Conservation (phyloP, 1,140 invertebrate species). For the Drosophila eugracilis region DNA sequence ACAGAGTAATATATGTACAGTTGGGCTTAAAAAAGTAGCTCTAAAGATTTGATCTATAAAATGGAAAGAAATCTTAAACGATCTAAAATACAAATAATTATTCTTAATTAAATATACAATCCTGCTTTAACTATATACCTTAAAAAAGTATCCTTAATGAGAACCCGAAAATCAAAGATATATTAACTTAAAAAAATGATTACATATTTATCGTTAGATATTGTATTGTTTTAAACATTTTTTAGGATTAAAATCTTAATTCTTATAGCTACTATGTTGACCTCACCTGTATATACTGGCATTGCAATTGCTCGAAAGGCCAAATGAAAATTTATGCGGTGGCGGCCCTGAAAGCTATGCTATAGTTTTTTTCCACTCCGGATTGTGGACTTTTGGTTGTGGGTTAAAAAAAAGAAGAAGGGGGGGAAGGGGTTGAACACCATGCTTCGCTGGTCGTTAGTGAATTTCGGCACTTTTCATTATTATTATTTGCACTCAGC, state of each 20-base stretch:
- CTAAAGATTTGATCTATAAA: not conserved
- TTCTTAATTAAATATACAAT: no score
- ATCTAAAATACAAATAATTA: no score
- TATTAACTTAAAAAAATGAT: no score
- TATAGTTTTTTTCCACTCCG: slow-evolving; percentile 40
- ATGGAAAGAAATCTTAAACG: not conserved
- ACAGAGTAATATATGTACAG: slow-evolving; percentile 11
- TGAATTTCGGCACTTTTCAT: slow-evolving; percentile 71
- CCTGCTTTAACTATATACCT: no score
- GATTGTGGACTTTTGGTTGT: slow-evolving; percentile 22
- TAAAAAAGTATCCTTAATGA: no score
- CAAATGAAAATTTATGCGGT: slow-evolving; percentile 76
- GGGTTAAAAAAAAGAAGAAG: slow-evolving; percentile 7
- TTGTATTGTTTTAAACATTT: not conserved
- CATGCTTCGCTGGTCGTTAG: slow-evolving; percentile 63
- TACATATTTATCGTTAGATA: not conserved
- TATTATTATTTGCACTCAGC: slow-evolving; percentile 82
- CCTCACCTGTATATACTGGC: slow-evolving; percentile 27
- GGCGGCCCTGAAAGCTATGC: slow-evolving; percentile 61
- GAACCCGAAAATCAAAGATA: no score
- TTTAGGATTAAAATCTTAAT: not conserved
- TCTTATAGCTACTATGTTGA: not conserved
- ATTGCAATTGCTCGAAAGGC: slow-evolving; percentile 38
- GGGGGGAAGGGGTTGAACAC: slow-evolving; percentile 1
- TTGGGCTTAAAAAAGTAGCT: not conserved